Evolutionary conservation across 2,797 vertebrate genomes (phyloP), one percentile per base, ranked within the genome.

Genomic region (Molossus alvarezi): DNA sequence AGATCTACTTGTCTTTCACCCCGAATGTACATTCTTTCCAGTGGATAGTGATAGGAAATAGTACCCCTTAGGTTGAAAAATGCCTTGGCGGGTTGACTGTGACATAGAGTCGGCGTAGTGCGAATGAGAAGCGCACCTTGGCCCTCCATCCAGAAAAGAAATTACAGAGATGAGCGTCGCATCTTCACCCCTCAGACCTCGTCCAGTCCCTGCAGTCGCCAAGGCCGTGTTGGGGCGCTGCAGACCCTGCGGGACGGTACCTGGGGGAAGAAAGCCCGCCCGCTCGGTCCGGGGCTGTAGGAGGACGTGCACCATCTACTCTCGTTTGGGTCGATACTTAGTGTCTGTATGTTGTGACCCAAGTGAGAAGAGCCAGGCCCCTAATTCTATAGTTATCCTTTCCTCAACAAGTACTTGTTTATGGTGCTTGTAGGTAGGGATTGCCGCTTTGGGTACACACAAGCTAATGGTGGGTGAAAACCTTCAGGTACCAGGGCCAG

Each of bases 101-200:
- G 4, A 86, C 29, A 48, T 2, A 69, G 18, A 77, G 41, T 81
- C 87, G 90, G 67, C 62, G 48, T 86, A 81, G 73, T 33, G 57
- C 69, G 67, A 85, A 91, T 90, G 65, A 80, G 91, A 95, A 81
- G 29, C 48, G 58, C 41, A 4, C 23, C 21, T 58, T 14, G n/a
- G 15, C 88, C 62, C 57, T 90, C 92, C 89, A 73, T 81, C 83
- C 88, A 69, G 83, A 48, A 96, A 93, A 93, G 80, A 95, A 96
- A 93, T 77, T 65, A 76, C 20, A 75, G 77, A 90, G 62, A 86
- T 75, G 88, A 94, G 73, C 60, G 89, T 6, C 37, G 33, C 67
- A 17, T 85, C 84, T 87, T 58, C 80, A 89, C 27, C 51, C 62
- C 60, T 92, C 48, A 45, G 48, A 62, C 81, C 69, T 93, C 69